Evolutionary conservation across 2,113 vertebrate species (phyloP), one percentile per base, ranked within the genome.

Genomic region (Oreochromis aureus): DNA sequence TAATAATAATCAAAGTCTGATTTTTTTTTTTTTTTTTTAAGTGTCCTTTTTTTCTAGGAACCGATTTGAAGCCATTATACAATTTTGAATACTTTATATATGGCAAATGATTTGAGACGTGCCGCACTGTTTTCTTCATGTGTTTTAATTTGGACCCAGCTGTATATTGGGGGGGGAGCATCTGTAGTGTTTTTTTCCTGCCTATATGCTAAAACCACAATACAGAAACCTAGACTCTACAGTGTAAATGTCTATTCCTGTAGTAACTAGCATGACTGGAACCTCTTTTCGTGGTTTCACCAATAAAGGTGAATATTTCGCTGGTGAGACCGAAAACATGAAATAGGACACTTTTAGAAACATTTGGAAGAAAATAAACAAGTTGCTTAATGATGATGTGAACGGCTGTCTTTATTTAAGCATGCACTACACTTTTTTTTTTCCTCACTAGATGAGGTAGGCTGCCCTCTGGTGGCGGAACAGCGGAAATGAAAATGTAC

Each of bases 31-130:
- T 55, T 0, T 30, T 59, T 34, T 61, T 34, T 86, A 96, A 95
- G 92, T 95, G 94, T 93, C 90, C 92, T 95, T 96, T 95, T 95
- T 95, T 95, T 95, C 86, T 94, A 94, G 93, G 92, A 96, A 94
- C 85, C 11, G 27, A 95, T 94, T 93, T 93, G 84, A 95, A 96
- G 94, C 94, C 92, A 94, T 95, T 85, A 86, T 86, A 86, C 66
- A 86, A 91, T 93, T 94, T 94, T 93, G 59, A 94, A 82, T 92
- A 91, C 86, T 90, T 95, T 86, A 89, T 88, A 87, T 84, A 86
- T 82, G 90, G 90, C 91, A 90, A 93, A 88, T 87, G 46, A 88
- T 95, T 94, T 92, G 36, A 91, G 82, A 93, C 86, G 87, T 94
- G 92, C 91, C 90, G 93, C 94, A 30, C 91, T 89, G 90, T 92